Percentiles rank a stretch among this genome's conserved stretches.
These are phyloP conservation scores for Loripinus fragilis DNA, from an alignment of 2,888 invertebrate species.

Conservation along the genomic window DNA sequence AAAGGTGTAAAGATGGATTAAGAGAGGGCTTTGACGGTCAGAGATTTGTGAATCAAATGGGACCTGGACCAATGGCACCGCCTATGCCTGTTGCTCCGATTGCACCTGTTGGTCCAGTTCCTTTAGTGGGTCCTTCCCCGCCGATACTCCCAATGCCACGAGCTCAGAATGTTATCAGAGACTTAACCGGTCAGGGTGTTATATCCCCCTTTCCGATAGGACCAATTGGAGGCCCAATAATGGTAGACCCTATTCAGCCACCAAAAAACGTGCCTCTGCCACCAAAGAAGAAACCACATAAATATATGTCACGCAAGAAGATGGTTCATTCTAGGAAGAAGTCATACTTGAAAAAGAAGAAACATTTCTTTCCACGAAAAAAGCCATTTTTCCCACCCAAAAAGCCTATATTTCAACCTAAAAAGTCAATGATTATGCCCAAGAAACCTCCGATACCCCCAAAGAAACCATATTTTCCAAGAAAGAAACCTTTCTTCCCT, in stretches of 20 bases:
- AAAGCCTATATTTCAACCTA: conserved; percentile 11
- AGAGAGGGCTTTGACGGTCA: neutral
- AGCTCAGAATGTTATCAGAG: neutral
- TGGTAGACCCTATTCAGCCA: neutral
- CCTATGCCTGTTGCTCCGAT: neutral
- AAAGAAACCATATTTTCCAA: conserved; percentile 13
- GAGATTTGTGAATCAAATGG: no score
- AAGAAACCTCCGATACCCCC: conserved; percentile 14
- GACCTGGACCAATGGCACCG: no score
- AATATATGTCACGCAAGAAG: neutral
- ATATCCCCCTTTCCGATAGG: neutral
- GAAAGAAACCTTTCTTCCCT: neutral
- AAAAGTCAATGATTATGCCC: neutral
- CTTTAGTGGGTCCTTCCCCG: neutral
- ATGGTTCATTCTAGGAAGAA: neutral
- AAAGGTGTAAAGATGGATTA: neutral
- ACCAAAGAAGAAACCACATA: neutral
- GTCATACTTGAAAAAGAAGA: neutral
- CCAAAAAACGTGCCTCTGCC: neutral
- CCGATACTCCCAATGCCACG: neutral
- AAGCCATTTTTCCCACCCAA: neutral
- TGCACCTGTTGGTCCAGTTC: neutral
- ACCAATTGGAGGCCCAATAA: neutral
- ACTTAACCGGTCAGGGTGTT: neutral
- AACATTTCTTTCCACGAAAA: neutral